Evolutionary conservation across 2,113 vertebrate genomes (phyloP), one percentile per base, ranked within the genome.

Genomic region (Origma solitaria): DNA sequence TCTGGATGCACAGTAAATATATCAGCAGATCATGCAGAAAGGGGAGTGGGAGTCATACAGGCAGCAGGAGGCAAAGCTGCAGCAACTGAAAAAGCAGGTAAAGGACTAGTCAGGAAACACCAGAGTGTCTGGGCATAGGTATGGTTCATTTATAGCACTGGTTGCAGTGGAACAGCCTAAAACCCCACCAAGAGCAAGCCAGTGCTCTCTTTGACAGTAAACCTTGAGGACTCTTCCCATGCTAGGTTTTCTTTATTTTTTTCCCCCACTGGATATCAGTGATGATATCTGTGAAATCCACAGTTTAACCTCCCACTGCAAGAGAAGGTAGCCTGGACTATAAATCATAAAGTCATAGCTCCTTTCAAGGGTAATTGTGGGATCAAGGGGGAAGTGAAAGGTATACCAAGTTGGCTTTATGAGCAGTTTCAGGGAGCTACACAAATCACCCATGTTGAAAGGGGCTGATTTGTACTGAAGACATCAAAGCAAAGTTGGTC

Each of bases 121-220:
- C 30, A 6, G 14, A 25, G 40, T 19, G n/a, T 10, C 42, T 6
- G 24, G 33, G 40, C n/a, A 44, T 1, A 60, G 0, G 1, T 4
- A 28, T 1, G 17, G 66, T 42, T 82, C 79, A 42, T 44, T 44
- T 27, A 6, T 7, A 44, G 9, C 47, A 33, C 49, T 53, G n/a
- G 24, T 24, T 80, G 70, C 76, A 94, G 61, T 0, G 70, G 42
- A 53, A 72, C 24, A 72, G 30, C 35, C 42, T 16, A 53, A 72
- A 89, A 25, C 3, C 21, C 22, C 53, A 27, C 57, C 20, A 20
- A 81, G 57, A 51, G 28, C 50, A 82, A 53, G 28, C 20, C 65
- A 56, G 19, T 17, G 11, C 49, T 64, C 72, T 61, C 4, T 47
- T 33, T 47, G 28, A 85, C 25, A 64, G 13, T 9, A 47, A 58